phyloP scores from a whole-genome alignment of 1,140 invertebrate genomes.

The Zaprionus ghesquierei region DNA sequence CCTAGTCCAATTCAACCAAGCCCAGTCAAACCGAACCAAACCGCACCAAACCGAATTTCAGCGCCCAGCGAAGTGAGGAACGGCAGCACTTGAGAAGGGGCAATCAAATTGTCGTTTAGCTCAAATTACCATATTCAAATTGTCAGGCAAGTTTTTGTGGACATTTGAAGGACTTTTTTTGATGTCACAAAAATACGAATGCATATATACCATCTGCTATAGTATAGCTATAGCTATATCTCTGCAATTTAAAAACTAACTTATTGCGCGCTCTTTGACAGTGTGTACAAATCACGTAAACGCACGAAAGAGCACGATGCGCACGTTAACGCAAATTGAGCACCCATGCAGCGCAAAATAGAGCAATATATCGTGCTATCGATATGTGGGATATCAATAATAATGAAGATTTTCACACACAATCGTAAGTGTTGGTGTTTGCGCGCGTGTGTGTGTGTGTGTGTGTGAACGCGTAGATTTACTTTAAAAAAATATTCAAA shows the following conservation, averaged over 20 bases:
- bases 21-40: not conserved
- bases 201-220: not conserved
- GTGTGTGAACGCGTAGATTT: constrained; percentile 38
- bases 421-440: constrained; percentile 28
- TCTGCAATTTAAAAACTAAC: not conserved
- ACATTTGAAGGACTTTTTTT: not conserved
- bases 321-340: not conserved
- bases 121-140: constrained; percentile 8
- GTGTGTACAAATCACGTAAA: constrained; percentile 13
- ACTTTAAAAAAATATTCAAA: constrained; percentile 29
- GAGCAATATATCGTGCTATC: not conserved
- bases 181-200: not conserved
- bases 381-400: constrained; percentile 13
- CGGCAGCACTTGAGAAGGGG: not conserved
- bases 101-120: constrained; percentile 1
- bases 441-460: constrained; percentile 40
- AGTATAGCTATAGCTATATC: not conserved
- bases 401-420: constrained; percentile 12
- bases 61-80: not conserved
- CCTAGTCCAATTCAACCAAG: not conserved
- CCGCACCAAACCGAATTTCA: not conserved
- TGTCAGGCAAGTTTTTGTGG: not conserved
- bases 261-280: not conserved
- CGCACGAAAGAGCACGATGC: not conserved
- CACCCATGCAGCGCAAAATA: not conserved